Conservation (phyloP, 1,140 invertebrate genomes). For the Lasaia peninsularis region DNA sequence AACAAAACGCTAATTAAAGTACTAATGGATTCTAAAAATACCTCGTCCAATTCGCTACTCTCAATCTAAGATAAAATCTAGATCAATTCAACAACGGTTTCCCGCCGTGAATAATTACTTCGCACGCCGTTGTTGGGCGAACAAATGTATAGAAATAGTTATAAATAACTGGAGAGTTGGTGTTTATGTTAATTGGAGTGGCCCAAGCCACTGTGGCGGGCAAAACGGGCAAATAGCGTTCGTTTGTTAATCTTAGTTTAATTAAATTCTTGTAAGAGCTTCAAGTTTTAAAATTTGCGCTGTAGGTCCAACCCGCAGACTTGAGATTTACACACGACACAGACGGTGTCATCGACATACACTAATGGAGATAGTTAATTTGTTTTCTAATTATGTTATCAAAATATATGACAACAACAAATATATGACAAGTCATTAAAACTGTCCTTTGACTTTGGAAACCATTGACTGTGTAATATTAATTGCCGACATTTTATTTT, state of each 20-base stretch:
- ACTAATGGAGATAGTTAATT: too few species aligned
- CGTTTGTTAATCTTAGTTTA: conserved; percentile 27
- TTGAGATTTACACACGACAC: too few species aligned
- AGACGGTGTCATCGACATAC: too few species aligned
- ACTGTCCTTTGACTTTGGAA: too few species aligned
- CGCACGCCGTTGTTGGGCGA: conserved; percentile 35
- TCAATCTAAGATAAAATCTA: conserved; percentile 27
- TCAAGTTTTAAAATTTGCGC: too few species aligned
- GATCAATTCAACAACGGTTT: conserved; percentile 47
- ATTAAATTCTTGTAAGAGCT: not conserved
- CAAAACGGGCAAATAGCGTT: conserved; percentile 22
- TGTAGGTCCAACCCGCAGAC: too few species aligned
- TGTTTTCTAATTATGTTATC: too few species aligned
- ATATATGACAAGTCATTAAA: too few species aligned
- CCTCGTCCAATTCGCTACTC: conserved; percentile 11
- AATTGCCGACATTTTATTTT: too few species aligned
- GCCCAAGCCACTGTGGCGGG: conserved; percentile 52
- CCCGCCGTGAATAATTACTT: conserved; percentile 53
- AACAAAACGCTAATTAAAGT: conserved; percentile 2
- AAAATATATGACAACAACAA: too few species aligned
- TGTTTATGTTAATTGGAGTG: conserved; percentile 72
- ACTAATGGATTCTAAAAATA: conserved; percentile 14
- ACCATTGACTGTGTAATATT: too few species aligned
- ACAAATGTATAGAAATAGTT: conserved; percentile 46
- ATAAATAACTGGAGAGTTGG: conserved; percentile 51